phyloP scores from a whole-genome alignment of 2,113 vertebrate species.

The Rhabdomys dilectus region DNA sequence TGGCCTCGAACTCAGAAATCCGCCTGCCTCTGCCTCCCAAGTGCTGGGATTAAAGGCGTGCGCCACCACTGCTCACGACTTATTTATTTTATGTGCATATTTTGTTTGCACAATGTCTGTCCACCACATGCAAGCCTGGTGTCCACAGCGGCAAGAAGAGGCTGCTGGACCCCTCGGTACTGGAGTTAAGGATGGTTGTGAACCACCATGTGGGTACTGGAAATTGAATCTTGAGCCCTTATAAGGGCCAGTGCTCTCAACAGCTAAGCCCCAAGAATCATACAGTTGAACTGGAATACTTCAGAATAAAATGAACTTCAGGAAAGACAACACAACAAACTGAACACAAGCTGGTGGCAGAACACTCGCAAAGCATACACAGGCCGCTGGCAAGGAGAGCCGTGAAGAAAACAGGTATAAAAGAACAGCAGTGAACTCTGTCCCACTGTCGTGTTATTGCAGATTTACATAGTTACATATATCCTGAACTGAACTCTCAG shows the following conservation, averaged over 20 bases:
- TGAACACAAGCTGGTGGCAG: not conserved
- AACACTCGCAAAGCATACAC: not conserved
- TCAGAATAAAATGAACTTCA: constrained; percentile 47
- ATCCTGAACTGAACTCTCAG: not conserved
- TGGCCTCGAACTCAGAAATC: no score
- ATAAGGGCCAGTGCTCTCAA: not conserved
- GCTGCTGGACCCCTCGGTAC: not conserved
- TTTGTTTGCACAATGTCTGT: not conserved
- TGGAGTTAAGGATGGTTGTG: not conserved
- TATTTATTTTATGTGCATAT: not conserved
- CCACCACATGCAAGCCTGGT: not conserved
- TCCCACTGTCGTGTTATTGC: not conserved
- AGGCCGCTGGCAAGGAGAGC: not conserved
- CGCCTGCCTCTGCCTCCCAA: no score
- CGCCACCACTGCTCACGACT: no score
- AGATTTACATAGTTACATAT: not conserved
- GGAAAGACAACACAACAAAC: not conserved
- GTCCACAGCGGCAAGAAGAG: not conserved
- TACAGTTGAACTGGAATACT: constrained; percentile 22
- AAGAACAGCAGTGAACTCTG: not conserved
- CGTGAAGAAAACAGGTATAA: not conserved
- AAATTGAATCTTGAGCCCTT: not conserved
- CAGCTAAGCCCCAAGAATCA: not conserved
- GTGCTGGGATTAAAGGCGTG: no score
- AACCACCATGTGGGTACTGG: not conserved